Evolutionary conservation across 2,888 invertebrate species (phyloP), one percentile per base, ranked within the genome.

Genomic region (Malthinus flaveolus): DNA sequence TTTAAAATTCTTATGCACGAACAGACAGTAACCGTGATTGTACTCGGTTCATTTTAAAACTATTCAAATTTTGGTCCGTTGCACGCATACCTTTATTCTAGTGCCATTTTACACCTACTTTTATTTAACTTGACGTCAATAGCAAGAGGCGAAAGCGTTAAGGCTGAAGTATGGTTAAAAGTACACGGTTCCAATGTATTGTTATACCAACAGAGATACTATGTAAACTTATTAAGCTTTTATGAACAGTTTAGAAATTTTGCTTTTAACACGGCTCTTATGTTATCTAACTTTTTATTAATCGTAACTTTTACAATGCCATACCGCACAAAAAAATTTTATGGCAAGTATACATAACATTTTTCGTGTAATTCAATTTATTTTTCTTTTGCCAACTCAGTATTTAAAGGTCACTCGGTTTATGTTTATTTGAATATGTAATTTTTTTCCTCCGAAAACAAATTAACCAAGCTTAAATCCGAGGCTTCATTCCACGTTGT

Each of bases 1-100:
- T 69, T 73, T 72, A 73, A 73, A 71, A 73, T 73, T 72, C 72
- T 66, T 66, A 65, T 69, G 71, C 73, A 73, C 73, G 72, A 69
- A 70, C 71, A 63, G 63, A 63, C 65, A 66, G 66, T 64, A 67
- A 69, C 67, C 69, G 68, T 65, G 68, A 67, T 69, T 68, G 59
- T 59, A 54, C 54, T 54, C 45, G 54, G 54, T 56, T 59, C 59
- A 59, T 59, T 59, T 56, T 56, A 31, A 44, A 59, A 59, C 55
- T 52, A 59, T 59, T 59, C 51, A 59, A 59, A 59, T 59, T 59
- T 59, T 37, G 55, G 50, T 37, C 51, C 48, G 51, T 56, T 59
- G 13, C 39, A 42, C 54, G 53, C 58, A 58, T 55, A 51, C 59
- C 54, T 59, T 59, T 34, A 47, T 50, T 50, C 54, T 36, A 47